Percentiles rank a stretch among this genome's conserved stretches.
These are phyloP conservation scores for Tenualosa thibaudeaui DNA, from an alignment of 2,797 vertebrate species.

Conservation along the genomic window DNA sequence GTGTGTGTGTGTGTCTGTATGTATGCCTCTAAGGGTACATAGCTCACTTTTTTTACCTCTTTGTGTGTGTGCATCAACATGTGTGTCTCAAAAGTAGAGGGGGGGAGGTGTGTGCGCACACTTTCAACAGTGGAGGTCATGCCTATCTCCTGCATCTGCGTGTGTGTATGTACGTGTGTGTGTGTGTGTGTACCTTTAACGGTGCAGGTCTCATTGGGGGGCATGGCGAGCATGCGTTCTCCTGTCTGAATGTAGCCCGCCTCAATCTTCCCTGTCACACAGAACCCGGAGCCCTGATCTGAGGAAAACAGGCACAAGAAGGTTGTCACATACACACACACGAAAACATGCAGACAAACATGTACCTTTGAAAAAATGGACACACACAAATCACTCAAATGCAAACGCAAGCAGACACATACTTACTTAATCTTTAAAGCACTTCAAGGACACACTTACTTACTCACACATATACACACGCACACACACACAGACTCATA, in stretches of 20 bases:
- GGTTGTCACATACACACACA: constrained; percentile 25
- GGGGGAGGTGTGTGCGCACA: background rate
- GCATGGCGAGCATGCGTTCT: constrained; percentile 89
- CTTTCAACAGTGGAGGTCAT: too few relatives aligned
- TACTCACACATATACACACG: background rate
- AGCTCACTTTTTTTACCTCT: too few relatives aligned
- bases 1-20: too few relatives aligned
- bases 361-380: too few relatives aligned
- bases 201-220: constrained; percentile 96
- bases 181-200: constrained; percentile 84
- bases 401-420: too few relatives aligned
- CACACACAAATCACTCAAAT: too few relatives aligned
- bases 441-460: background rate
- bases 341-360: background rate
- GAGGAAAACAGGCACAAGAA: constrained; percentile 35
- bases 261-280: constrained; percentile 96
- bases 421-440: too few relatives aligned
- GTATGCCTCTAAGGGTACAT: background rate
- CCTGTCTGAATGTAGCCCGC: constrained; percentile 93
- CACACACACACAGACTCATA: background rate
- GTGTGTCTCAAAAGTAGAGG: background rate
- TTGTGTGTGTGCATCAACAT: background rate
- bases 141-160: too few relatives aligned
- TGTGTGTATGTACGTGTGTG: background rate
- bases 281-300: constrained; percentile 99